phyloP scores from a whole-genome alignment of 1,140 invertebrate species.

The Caenorhabditis latens region DNA sequence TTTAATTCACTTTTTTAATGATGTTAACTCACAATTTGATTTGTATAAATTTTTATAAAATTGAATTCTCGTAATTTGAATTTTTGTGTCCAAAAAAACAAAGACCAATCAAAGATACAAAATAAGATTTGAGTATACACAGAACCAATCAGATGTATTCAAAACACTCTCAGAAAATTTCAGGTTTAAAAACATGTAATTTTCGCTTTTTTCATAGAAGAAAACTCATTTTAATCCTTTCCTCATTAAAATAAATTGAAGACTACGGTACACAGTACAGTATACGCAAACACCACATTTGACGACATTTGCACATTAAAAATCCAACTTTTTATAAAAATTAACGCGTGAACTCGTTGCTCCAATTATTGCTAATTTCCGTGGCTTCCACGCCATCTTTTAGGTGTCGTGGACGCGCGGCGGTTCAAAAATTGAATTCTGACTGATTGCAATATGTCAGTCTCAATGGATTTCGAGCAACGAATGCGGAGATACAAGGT shows the following conservation, averaged over 20 bases:
- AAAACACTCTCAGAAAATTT: no score
- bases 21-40: no score
- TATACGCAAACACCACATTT: constrained; percentile 1
- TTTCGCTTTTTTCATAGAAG: background rate
- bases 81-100: no score
- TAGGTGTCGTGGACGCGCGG: background rate
- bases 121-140: no score
- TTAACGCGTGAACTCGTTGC: background rate
- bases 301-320: constrained; percentile 7
- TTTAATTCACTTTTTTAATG: background rate
- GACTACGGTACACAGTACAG: background rate
- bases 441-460: background rate
- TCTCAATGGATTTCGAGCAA: constrained; percentile 13
- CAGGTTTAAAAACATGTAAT: no score
- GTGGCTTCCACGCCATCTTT: background rate
- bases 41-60: no score
- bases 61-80: no score
- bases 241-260: background rate
- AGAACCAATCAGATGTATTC: no score
- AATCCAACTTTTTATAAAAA: background rate
- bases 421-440: background rate
- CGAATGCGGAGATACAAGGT: constrained; percentile 38
- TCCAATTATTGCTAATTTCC: background rate
- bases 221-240: background rate
- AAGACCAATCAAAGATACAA: no score